Percentiles rank a stretch among this genome's conserved stretches.
These are phyloP conservation scores for Caenorhabditis sp. DNA, from an alignment of 2,888 invertebrate genomes.

Conservation along the genomic window DNA sequence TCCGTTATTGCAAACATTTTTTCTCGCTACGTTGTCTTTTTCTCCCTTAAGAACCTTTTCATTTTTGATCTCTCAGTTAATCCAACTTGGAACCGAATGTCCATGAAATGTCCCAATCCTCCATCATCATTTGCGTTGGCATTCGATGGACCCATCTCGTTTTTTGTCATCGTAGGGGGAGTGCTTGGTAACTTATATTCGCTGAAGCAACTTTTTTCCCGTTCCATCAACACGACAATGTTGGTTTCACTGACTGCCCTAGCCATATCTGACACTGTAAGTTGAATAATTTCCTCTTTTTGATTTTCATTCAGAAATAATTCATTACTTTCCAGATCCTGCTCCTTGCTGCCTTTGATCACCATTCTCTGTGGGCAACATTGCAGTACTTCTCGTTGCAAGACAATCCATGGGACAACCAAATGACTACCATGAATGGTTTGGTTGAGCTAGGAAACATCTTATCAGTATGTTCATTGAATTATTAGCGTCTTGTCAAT, in stretches of 20 bases:
- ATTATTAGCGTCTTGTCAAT: background rate
- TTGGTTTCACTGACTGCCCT: constrained; percentile 73
- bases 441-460: constrained; percentile 75
- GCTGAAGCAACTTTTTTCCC: constrained; percentile 68
- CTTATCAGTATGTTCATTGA: constrained; percentile 68
- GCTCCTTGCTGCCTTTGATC: constrained; percentile 67
- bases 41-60: background rate
- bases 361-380: constrained; percentile 76
- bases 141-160: constrained; percentile 69
- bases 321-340: constrained; percentile 62
- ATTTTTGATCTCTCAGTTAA: constrained; percentile 13
- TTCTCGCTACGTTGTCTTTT: constrained; percentile 7
- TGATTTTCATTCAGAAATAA: too few species aligned
- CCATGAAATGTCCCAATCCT: constrained; percentile 46
- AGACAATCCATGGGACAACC: constrained; percentile 65
- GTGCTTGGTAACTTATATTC: constrained; percentile 72
- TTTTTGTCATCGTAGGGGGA: constrained; percentile 64
- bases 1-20: constrained; percentile 16
- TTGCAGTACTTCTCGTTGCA: constrained; percentile 59
- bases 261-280: constrained; percentile 62
- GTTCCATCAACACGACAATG: constrained; percentile 76
- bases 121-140: constrained; percentile 55
- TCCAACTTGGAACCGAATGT: constrained; percentile 10
- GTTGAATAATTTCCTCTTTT: background rate
- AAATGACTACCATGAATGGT: constrained; percentile 66